These are phyloP conservation scores for Sebastes kiyomatsui DNA, from an alignment of 2,797 vertebrate species.

Conservation along the genomic window DNA sequence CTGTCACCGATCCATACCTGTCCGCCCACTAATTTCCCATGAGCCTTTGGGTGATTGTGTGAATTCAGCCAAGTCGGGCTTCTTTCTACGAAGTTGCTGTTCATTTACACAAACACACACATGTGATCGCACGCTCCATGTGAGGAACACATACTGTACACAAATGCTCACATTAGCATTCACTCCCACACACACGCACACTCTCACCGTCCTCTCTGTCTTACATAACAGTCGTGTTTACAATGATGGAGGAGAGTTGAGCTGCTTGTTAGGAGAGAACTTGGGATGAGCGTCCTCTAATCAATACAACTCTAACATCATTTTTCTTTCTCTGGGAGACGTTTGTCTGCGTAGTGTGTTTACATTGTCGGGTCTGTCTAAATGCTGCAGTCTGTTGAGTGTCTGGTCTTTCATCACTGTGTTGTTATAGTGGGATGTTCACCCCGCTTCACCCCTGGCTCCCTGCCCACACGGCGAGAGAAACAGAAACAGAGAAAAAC, in stretches of 20 bases:
- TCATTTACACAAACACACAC: conserved; percentile 32
- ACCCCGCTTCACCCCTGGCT: conserved; percentile 44
- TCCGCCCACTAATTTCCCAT: conserved; percentile 73
- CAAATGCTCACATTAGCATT: conserved; percentile 29
- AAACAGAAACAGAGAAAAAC: conserved; percentile 13
- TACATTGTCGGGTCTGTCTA: conserved; percentile 27
- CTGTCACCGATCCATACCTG: conserved; percentile 72
- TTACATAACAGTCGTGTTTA: conserved; percentile 43
- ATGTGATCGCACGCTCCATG: background rate
- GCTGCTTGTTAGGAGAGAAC: conserved; percentile 26
- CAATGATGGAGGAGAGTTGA: conserved; percentile 29
- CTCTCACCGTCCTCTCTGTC: conserved; percentile 12
- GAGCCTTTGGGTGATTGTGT: conserved; percentile 61
- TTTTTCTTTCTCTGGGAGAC: background rate
- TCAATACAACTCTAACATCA: background rate
- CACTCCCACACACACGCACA: conserved; percentile 14
- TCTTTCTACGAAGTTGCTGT: conserved; percentile 18
- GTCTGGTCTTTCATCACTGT: conserved; percentile 40
- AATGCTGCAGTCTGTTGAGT: conserved; percentile 37
- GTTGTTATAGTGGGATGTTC: conserved; percentile 44
- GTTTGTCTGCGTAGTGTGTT: conserved; percentile 25
- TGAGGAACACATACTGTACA: conserved; percentile 2
- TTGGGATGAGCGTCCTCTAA: conserved; percentile 1
- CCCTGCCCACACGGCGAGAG: conserved; percentile 19
- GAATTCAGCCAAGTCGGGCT: conserved; percentile 52